Evolutionary conservation across 2,888 invertebrate genomes (phyloP), one percentile per base, ranked within the genome.

Genomic region (Drosophila stalkeri): DNA sequence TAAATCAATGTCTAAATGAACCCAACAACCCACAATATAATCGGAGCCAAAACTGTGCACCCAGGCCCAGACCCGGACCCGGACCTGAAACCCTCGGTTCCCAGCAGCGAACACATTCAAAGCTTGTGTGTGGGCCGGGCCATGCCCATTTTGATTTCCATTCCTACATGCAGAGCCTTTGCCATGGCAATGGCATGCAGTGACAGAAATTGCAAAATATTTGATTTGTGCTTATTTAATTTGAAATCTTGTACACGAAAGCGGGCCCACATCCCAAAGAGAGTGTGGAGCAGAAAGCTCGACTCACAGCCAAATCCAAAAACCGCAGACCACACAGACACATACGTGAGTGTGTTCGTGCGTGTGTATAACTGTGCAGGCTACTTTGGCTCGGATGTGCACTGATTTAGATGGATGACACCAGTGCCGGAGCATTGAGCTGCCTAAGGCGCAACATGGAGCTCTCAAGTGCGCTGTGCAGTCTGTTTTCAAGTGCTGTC

Each of bases 211-310:
- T 81, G 81, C 73, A 89, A 86, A 90, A 89, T 86, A 89, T 90
- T 90, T 90, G 90, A 86, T 90, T 90, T 90, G 87, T 77, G 89
- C 89, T 83, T 83, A 86, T 90, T 89, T 86, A 89, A 89, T 86
- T 89, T 86, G 76, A 85, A 86, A 77, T 83, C 72, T 90, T 72
- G 72, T 41, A 71, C 70, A 70, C 72, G 57, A 67, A 57, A 61
- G 63, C 56, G 54, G 61, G 46, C 27, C 51, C 64, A 70, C 37
- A 57, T 55, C 52, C 57, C 68, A 79, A 55, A 55, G 47, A 37
- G 37, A 14, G 59, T 55, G n/a, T 11, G 44, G 14, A 3, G 37
- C 52, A 54, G 60, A 85, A 52, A 52, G 49, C 44, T 49, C 37
- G 41, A 62, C 54, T 11, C 49, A 14, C 6, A 43, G 20, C 2